These are phyloP conservation scores for Pipistrellus pipistrellus DNA, from an alignment of 2,797 vertebrate species.

Conservation along the genomic window DNA sequence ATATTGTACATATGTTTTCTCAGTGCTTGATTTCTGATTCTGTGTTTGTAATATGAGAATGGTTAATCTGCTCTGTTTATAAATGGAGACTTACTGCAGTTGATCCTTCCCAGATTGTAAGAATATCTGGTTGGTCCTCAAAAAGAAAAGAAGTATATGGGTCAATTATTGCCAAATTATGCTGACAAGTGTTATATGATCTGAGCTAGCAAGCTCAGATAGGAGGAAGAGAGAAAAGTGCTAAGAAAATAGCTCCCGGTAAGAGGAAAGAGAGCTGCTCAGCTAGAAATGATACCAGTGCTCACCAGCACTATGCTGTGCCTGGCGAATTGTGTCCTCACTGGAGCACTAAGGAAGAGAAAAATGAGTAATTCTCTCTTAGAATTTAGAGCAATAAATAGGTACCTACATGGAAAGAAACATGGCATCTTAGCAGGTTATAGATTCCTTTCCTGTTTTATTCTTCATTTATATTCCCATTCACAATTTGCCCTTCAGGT, in stretches of 20 bases:
- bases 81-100: constrained; percentile 31
- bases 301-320: not conserved
- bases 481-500: not conserved
- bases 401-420: not conserved
- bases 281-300: not conserved
- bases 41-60: constrained; percentile 64
- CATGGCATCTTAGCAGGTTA: not conserved
- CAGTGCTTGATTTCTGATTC: constrained; percentile 64
- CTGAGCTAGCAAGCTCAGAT: constrained; percentile 66
- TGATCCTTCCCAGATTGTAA: constrained; percentile 77
- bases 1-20: constrained; percentile 68
- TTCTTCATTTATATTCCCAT: not conserved
- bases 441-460: not conserved
- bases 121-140: constrained; percentile 58
- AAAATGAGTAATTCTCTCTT: constrained; percentile 19
- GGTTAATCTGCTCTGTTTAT: constrained; percentile 77
- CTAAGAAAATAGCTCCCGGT: constrained; percentile 18
- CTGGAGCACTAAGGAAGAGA: not conserved
- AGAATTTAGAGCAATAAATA: constrained; percentile 21
- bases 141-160: constrained; percentile 54
- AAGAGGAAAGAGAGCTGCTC: constrained; percentile 23
- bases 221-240: constrained; percentile 6
- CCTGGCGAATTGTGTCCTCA: not conserved
- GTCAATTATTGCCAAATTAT: constrained; percentile 60
- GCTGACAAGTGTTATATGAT: constrained; percentile 43